Evolutionary conservation across 2,113 vertebrate species (phyloP), one percentile per base, ranked within the genome.

Genomic region (Ciconia boyciana): DNA sequence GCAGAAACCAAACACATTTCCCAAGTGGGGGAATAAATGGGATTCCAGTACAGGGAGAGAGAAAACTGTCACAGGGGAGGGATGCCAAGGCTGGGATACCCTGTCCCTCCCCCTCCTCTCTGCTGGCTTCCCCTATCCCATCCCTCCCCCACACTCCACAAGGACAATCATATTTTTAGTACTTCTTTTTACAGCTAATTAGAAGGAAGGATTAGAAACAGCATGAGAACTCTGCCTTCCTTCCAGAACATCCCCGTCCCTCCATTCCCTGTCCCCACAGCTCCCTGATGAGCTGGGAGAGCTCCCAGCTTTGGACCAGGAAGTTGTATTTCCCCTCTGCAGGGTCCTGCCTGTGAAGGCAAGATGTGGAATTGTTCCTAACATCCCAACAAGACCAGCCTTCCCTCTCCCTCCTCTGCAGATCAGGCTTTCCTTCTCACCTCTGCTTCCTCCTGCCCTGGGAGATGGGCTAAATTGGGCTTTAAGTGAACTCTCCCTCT

Each of bases 171-270:
- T 88, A 90, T 81, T 96, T 91, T 82, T 83, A 91, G 44, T 51
- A 17, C 13, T 51, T 62, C 34, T 61, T 61, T 82, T 85, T 60
- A 76, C 65, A 93, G 34, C 74, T 91, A 94, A 92, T 93, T 88
- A 72, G 61, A 88, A 31, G 70, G 49, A 71, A 85, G 84, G 72
- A 96, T 91, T 80, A 92, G 76, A 87, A 96, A 91, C 77, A 94
- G 89, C 72, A 77, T 76, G 77, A 89, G 91, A 83, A 91, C 44
- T 58, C 66, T 93, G 95, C 34, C 71, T 83, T 29, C 28, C 70
- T 89, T 96, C 86, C 57, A 60, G 66, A 94, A 93, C 13, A 9
- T 36, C 90, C 48, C 71, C 16, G 5, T 85, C 34, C 36, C 49
- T 90, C 81, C 81, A 36, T 72, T 91, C 76, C 32, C 20, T 60